These are phyloP conservation scores for Nemotelus nigrinus DNA, from an alignment of 2,888 invertebrate species.

Conservation along the genomic window DNA sequence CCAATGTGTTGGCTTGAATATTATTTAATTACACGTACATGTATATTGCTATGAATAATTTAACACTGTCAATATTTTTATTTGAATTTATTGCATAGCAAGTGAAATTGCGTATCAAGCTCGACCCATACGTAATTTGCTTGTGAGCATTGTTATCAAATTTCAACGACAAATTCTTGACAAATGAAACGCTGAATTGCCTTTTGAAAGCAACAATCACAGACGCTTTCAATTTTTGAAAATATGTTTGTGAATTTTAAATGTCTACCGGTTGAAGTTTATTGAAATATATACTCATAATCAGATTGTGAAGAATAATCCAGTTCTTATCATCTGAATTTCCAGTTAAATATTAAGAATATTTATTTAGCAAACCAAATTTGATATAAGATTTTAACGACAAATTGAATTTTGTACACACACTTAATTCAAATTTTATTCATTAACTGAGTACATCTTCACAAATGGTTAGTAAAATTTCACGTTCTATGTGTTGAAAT, in stretches of 20 bases:
- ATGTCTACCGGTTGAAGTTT: background rate
- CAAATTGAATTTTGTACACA: too few species aligned
- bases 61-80: slow-evolving; percentile 16
- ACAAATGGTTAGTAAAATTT: background rate
- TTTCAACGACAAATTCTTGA: slow-evolving; percentile 31
- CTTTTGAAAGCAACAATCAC: slow-evolving; percentile 34
- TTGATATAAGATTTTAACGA: too few species aligned
- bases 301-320: background rate
- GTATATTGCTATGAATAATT: background rate
- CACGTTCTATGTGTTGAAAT: background rate
- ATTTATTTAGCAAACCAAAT: too few species aligned
- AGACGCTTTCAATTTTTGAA: background rate
- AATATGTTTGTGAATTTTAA: background rate
- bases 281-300: background rate
- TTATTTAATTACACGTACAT: too few species aligned
- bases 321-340: background rate
- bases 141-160: background rate
- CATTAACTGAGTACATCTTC: background rate
- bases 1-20: too few species aligned
- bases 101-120: slow-evolving; percentile 1
- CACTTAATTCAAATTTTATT: background rate
- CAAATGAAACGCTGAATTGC: slow-evolving; percentile 28
- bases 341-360: too few species aligned
- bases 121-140: slow-evolving; percentile 2
- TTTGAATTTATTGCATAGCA: background rate